Percentiles rank a stretch among this genome's conserved stretches.
phyloP scores from a whole-genome alignment of 2,888 invertebrate genomes.

The Ganaspis brasiliensis region DNA sequence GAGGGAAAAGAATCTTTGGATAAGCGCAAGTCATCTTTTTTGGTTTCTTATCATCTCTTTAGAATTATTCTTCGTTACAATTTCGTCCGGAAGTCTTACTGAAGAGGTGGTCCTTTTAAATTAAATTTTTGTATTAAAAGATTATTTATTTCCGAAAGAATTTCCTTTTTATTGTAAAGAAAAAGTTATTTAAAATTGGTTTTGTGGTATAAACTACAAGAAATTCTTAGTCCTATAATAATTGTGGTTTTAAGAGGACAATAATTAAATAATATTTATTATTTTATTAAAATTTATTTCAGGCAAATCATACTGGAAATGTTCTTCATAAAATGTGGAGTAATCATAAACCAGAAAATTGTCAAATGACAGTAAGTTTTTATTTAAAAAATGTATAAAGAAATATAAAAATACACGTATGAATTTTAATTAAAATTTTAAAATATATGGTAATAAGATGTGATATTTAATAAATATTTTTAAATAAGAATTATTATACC shows the following conservation, averaged over 20 bases:
- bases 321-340: slow-evolving; percentile 35
- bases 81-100: not conserved
- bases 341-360: slow-evolving; percentile 1
- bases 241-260: too few relatives aligned
- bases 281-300: too few relatives aligned
- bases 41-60: not conserved
- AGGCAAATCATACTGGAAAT: slow-evolving; percentile 30
- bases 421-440: too few relatives aligned
- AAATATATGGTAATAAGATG: not conserved
- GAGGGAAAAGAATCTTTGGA: not conserved
- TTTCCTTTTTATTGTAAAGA: not conserved
- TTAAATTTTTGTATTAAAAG: not conserved
- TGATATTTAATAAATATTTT: not conserved
- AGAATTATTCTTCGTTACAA: not conserved
- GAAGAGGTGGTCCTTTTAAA: not conserved
- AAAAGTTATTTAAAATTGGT: not conserved
- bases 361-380: slow-evolving; percentile 12
- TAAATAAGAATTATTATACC: too few relatives aligned
- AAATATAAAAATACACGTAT: too few relatives aligned
- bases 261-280: too few relatives aligned
- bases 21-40: not conserved
- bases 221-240: too few relatives aligned
- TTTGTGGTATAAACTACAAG: too few relatives aligned
- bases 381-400: too few relatives aligned
- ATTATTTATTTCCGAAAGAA: not conserved